Conservation (phyloP, 2,888 invertebrate genomes). For the Leucophenga montana region DNA sequence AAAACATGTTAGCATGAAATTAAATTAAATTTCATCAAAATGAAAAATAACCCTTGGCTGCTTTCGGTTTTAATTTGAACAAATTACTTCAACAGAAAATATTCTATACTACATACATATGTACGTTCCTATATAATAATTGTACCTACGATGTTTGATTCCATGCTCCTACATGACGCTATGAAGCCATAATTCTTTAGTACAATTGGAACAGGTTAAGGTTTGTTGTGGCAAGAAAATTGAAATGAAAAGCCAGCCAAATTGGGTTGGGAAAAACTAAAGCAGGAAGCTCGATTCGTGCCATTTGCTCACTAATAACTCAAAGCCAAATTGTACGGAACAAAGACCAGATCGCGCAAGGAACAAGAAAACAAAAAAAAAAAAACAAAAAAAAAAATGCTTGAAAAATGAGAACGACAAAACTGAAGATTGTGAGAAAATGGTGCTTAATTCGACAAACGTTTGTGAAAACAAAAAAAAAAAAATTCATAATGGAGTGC, state of each 20-base stretch:
- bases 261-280: background rate
- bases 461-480: constrained; percentile 28
- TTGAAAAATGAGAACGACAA: background rate
- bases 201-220: background rate
- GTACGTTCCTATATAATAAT: too few relatives aligned
- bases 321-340: background rate
- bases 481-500: constrained; percentile 60
- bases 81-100: too few relatives aligned
- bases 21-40: too few relatives aligned
- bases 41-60: too few relatives aligned
- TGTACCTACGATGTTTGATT: too few relatives aligned
- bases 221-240: background rate
- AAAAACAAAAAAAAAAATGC: background rate
- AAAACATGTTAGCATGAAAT: too few relatives aligned
- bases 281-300: background rate
- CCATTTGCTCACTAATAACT: constrained; percentile 15
- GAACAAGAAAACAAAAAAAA: background rate
- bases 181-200: too few relatives aligned
- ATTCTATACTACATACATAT: too few relatives aligned
- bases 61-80: too few relatives aligned
- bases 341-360: background rate
- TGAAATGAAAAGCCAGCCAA: background rate
- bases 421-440: constrained; percentile 3
- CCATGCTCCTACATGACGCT: too few relatives aligned
- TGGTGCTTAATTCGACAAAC: constrained; percentile 18